Base-by-base conservation (phyloP, 2,797 vertebrate species). In the Coregonus ussuriensis region DNA sequence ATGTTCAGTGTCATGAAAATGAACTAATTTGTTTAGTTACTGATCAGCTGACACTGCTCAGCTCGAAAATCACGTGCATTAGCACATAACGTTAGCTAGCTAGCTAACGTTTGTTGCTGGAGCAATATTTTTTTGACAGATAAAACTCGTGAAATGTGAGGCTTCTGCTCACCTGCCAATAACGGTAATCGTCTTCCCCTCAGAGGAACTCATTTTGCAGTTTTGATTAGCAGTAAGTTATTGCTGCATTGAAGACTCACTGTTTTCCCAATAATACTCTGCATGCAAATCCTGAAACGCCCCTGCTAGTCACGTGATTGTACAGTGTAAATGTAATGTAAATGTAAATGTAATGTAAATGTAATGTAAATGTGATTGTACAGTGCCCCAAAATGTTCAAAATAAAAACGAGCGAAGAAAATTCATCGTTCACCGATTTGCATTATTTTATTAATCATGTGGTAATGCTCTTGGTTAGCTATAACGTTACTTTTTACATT, bases 151-250 rank as follows among this genome's bases (percentile, higher is more conserved):
- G 9, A 35, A 69, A 18, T 56, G 21, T 35, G 15, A 51, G 37
- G 35, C 21, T 15, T 59, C 4, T 41, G 9, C 92, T 93, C 84
- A 95, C 95, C 94, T 94, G 88, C 95, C 95, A 74, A 95, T 84
- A 6, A 95, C 86, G 70, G 93, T 85, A 65, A 95, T 90, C 0
- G 47, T 82, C 53, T 91, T 92, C 74, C 62, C 84, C 71, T 91
- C 85, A 31, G 84, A 75, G 0, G 76, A 73, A 81, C 83, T 92
- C 90, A 93, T 91, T 76, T 56, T 83, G 7, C 63, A 18, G 18
- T 1, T 1, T 52, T 67, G 0, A 3, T 5, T 21, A 59, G 3
- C 13, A 18, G 25, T 59, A n/a, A 3, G 6, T 2, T 21, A 74
- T 54, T 83, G 9, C 25, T 31, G 0, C 18, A 3, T 21, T 65